Evolutionary conservation across 2,888 invertebrate genomes (phyloP).

Genomic region (Rugalucina vietnamica): DNA sequence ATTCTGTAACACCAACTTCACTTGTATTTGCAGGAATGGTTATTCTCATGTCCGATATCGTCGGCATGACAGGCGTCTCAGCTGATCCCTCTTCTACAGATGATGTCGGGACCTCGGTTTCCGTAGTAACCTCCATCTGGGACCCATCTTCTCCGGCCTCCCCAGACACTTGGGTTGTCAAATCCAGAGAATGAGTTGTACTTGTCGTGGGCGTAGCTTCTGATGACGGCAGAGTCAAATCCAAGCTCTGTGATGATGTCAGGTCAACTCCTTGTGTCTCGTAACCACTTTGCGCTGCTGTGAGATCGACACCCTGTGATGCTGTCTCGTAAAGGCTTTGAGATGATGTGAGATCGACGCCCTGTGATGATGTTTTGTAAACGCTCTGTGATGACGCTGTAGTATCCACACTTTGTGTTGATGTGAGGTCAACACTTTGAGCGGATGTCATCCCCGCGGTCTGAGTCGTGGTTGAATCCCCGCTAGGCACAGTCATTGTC

Average conservation of each 20-base stretch:
- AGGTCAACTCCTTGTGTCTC: slow-evolving; percentile 43
- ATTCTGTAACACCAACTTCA: slow-evolving; percentile 55
- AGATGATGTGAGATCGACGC: too few relatives aligned
- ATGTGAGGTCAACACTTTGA: too few relatives aligned
- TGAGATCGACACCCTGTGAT: too few relatives aligned
- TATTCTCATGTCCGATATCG: slow-evolving; percentile 42
- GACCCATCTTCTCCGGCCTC: slow-evolving; percentile 49
- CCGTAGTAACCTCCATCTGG: slow-evolving; percentile 29
- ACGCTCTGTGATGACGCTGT: too few relatives aligned
- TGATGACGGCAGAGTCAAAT: slow-evolving; percentile 51
- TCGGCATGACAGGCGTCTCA: neutral
- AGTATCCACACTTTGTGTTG: too few relatives aligned
- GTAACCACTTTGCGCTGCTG: slow-evolving; percentile 30
- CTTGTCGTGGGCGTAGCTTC: slow-evolving; percentile 14
- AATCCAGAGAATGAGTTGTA: slow-evolving; percentile 52
- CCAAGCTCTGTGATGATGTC: slow-evolving; percentile 8
- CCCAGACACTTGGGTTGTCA: slow-evolving; percentile 28
- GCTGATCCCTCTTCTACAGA: neutral
- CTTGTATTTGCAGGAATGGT: slow-evolving; percentile 53
- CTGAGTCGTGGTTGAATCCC: slow-evolving; percentile 34
- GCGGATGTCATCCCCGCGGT: slow-evolving; percentile 31
- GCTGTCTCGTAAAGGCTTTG: too few relatives aligned
- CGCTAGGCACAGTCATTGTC: neutral
- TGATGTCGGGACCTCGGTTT: neutral
- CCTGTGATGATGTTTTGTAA: too few relatives aligned